phyloP scores from a whole-genome alignment of 2,888 invertebrate species.

The Leistus spinibarbis region DNA sequence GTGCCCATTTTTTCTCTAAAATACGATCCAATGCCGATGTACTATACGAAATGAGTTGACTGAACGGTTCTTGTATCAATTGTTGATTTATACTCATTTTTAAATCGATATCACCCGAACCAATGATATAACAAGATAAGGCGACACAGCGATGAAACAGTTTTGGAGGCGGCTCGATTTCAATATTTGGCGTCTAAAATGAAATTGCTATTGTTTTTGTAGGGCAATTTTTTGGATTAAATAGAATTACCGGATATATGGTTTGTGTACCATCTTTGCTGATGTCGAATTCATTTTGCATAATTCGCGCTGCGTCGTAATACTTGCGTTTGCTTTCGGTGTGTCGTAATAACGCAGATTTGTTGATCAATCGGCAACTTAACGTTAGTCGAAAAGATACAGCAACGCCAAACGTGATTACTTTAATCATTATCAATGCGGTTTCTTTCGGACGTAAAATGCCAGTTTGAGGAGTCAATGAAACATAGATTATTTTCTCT shows the following conservation, averaged over 20 bases:
- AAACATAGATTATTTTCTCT: not conserved
- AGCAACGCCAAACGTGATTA: not conserved
- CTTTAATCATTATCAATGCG: not conserved
- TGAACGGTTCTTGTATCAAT: constrained; percentile 6
- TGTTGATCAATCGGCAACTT: not conserved
- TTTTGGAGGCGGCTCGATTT: not conserved
- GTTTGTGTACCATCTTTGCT: not conserved
- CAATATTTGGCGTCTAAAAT: not conserved
- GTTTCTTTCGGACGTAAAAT: not conserved
- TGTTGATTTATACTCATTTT: constrained; percentile 18
- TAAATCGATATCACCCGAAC: constrained; percentile 3
- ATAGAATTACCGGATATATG: constrained; percentile 7
- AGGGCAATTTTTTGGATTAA: not conserved
- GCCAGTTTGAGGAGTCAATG: not conserved
- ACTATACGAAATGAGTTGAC: not conserved
- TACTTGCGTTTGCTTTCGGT: not conserved
- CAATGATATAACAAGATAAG: not conserved
- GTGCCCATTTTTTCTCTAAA: too few relatives aligned
- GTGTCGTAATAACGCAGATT: not conserved
- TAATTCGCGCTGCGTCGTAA: not conserved
- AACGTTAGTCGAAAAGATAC: not conserved
- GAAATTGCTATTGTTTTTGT: not conserved
- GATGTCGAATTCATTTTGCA: constrained; percentile 6
- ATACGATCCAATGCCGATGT: not conserved
- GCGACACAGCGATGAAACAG: constrained; percentile 12